These are phyloP conservation scores for Sweltsa coloradensis DNA, from an alignment of 1,140 invertebrate genomes.

Conservation along the genomic window DNA sequence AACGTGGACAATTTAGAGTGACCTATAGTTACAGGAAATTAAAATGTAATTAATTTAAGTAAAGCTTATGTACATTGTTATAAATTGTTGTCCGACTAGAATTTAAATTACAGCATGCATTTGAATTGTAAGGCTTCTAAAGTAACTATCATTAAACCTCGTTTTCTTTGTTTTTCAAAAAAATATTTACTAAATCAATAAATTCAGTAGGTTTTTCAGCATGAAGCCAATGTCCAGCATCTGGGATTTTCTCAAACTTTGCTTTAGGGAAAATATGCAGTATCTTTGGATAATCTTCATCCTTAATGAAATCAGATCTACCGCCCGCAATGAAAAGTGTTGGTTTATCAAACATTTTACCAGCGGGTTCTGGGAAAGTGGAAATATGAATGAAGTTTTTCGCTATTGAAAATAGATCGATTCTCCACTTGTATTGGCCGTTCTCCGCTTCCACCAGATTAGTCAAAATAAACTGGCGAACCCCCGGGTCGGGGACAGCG, in stretches of 20 bases:
- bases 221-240: conserved; percentile 87
- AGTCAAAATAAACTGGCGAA: conserved; percentile 61
- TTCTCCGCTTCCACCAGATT: conserved; percentile 54
- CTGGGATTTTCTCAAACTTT: conserved; percentile 56
- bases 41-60: no score
- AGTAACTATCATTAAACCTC: no score
- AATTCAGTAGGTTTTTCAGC: conserved; percentile 79
- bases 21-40: no score
- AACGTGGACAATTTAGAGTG: no score
- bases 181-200: conserved; percentile 34
- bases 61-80: no score
- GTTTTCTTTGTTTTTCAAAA: conserved; percentile 9
- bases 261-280: conserved; percentile 63
- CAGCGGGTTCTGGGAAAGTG: conserved; percentile 40
- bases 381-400: conserved; percentile 49
- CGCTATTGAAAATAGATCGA: conserved; percentile 57
- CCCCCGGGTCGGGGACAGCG: conserved; percentile 31
- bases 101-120: no score
- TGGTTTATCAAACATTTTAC: conserved; percentile 45
- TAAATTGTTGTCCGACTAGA: no score
- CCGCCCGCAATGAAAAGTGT: conserved; percentile 73
- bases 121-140: no score
- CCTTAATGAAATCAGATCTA: conserved; percentile 68
- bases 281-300: conserved; percentile 53
- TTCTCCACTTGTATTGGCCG: conserved; percentile 52